Conservation (phyloP, 2,113 vertebrate genomes). For the Hyperopisus bebe region DNA sequence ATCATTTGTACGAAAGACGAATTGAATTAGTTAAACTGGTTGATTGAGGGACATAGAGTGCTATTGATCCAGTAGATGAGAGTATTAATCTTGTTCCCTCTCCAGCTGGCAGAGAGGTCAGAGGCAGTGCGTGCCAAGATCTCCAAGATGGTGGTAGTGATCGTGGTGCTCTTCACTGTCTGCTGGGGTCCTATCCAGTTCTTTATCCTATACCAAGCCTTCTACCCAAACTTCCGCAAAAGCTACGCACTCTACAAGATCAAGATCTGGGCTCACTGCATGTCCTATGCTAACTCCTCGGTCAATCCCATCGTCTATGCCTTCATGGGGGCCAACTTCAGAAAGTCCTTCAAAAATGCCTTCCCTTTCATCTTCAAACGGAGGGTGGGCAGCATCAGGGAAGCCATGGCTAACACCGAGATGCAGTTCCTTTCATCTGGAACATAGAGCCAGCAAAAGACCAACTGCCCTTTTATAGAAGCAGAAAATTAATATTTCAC, state of each 20-base stretch:
- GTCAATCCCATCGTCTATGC: slow-evolving; percentile 58
- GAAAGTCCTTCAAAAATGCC: slow-evolving; percentile 58
- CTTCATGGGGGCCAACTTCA: slow-evolving; percentile 65
- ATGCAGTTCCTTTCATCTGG: slow-evolving; percentile 59
- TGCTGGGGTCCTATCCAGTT: slow-evolving; percentile 67
- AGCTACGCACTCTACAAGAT: slow-evolving; percentile 60
- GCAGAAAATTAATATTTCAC: slow-evolving; percentile 1
- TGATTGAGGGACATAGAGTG: not conserved
- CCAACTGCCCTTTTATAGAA: not conserved
- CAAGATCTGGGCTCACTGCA: slow-evolving; percentile 65
- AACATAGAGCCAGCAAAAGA: slow-evolving; percentile 36
- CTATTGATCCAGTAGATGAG: not conserved
- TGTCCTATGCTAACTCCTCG: slow-evolving; percentile 65
- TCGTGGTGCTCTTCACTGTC: slow-evolving; percentile 60
- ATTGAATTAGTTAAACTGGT: not conserved
- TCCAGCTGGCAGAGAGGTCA: slow-evolving; percentile 46
- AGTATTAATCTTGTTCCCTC: not conserved
- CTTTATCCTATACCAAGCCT: slow-evolving; percentile 60
- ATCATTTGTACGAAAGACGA: not conserved
- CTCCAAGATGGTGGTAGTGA: slow-evolving; percentile 62
- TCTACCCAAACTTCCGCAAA: slow-evolving; percentile 42
- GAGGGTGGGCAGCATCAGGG: slow-evolving; percentile 16
- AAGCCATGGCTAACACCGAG: slow-evolving; percentile 39
- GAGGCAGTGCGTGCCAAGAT: slow-evolving; percentile 45
- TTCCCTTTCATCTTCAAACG: slow-evolving; percentile 53